Conservation (phyloP, 1,140 invertebrate species). For the Drosophila setifemur region DNA sequence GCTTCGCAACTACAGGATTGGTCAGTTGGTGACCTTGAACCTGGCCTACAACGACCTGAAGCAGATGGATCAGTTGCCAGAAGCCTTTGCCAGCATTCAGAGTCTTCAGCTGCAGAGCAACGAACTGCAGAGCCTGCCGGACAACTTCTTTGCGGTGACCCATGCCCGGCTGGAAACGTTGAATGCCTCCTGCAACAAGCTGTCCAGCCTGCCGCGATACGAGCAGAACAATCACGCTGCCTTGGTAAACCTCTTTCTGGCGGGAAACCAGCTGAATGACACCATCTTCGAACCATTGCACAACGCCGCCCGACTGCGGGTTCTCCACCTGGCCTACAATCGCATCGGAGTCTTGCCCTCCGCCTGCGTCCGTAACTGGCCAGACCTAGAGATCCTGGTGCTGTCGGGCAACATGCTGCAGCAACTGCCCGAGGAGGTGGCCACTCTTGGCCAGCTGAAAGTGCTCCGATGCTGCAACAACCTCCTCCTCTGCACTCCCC, state of each 20-base stretch:
- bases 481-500: constrained; percentile 88
- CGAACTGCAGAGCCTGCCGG: constrained; percentile 87
- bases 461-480: constrained; percentile 93
- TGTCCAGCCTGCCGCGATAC: constrained; percentile 86
- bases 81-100: constrained; percentile 86
- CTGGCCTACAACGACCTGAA: constrained; percentile 90
- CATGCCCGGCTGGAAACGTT: constrained; percentile 88
- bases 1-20: constrained; percentile 88
- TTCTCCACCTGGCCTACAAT: constrained; percentile 91
- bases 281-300: constrained; percentile 87
- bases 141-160: constrained; percentile 88
- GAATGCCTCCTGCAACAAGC: constrained; percentile 90
- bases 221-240: constrained; percentile 84
- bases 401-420: constrained; percentile 91
- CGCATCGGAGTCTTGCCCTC: constrained; percentile 89
- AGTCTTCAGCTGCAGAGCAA: constrained; percentile 91
- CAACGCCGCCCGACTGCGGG: constrained; percentile 86
- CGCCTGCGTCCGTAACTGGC: constrained; percentile 89
- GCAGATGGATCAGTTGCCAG: constrained; percentile 87
- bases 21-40: constrained; percentile 87
- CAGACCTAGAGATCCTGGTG: constrained; percentile 90
- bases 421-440: constrained; percentile 89
- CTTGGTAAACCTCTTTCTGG: constrained; percentile 89
- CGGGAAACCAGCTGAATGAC: constrained; percentile 90
- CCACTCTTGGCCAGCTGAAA: constrained; percentile 87